Evolutionary conservation across 2,888 invertebrate species (phyloP).

Genomic region (Agrochola circellaris): DNA sequence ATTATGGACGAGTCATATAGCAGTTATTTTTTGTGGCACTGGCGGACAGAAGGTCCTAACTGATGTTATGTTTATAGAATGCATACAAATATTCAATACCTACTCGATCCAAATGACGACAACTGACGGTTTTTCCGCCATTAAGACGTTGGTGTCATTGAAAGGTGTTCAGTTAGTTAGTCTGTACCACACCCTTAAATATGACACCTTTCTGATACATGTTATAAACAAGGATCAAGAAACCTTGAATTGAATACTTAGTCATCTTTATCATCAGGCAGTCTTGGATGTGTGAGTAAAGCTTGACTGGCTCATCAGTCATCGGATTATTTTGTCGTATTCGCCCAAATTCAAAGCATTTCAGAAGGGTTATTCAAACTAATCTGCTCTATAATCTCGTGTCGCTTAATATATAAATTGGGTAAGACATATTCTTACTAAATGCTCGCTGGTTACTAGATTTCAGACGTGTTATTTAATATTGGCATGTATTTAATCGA

Average conservation of each 20-base stretch:
- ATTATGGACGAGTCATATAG: too few relatives aligned
- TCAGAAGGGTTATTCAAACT: background rate
- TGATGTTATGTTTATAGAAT: too few relatives aligned
- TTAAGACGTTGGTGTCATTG: background rate
- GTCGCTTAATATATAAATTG: background rate
- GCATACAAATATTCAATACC: too few relatives aligned
- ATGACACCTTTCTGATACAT: background rate
- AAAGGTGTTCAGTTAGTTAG: background rate
- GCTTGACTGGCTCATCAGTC: background rate
- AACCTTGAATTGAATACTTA: background rate
- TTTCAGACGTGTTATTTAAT: background rate
- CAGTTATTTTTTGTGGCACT: too few relatives aligned
- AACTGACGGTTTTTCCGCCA: too few relatives aligned
- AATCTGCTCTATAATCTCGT: background rate
- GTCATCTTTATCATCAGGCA: background rate
- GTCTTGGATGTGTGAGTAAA: background rate
- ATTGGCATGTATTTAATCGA: background rate
- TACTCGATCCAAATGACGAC: too few relatives aligned
- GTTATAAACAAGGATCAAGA: background rate
- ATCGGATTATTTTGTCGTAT: background rate
- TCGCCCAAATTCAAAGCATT: background rate
- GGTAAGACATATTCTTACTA: background rate
- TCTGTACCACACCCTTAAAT: too few relatives aligned
- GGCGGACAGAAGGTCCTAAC: too few relatives aligned
- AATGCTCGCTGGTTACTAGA: background rate